Base-by-base conservation (phyloP, 2,888 invertebrate genomes). In the Cordilura impudica region DNA sequence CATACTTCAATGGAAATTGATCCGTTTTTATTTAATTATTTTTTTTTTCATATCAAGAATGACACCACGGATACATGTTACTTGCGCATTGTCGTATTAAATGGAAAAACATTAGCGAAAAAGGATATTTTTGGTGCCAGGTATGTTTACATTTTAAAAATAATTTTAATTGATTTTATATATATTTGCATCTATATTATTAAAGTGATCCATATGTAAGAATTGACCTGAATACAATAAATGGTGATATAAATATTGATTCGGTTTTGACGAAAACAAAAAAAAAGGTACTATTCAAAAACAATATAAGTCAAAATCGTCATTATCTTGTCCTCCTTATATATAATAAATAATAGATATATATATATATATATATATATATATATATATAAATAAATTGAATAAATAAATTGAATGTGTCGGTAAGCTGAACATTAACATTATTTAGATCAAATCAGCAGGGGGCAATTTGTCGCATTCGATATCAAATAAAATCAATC, bases 41-140 rank as follows among this genome's bases (percentile, higher is more conserved):
- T 12, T 53, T 58, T 19, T 60, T 18, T 29, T 45, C 47, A 26
- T 23, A 89, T 92, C 53, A 91, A 95, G 95, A 93, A 92, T 90
- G 95, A 95, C 90, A 95, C 96, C 90, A 84, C 86, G 53, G 93
- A 94, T 83, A 94, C 95, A 87, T 94, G 93, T 91, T 93, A 95
- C 89, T 91, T 98, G 89, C 94, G 97, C 86, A 92, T 98, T 88
- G 94, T 93, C 91, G 94, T 98, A 81, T 91, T 97, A 83, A 94
- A 95, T 84, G 98, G 97, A 31, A 95, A 95, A 90, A 95, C 96
- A 85, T 92, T 99, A 87, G 98, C 98, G 71, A 98, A 98, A 90
- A 99, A 99, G 91, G 99, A 99, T 90, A 98, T 99, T 86, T 99
- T 99, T 92, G 99, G 99, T 86, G 98, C 98, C 86, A 98, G 97